phyloP scores from a whole-genome alignment of 2,888 invertebrate species.

The Argyresthia goedartella region DNA sequence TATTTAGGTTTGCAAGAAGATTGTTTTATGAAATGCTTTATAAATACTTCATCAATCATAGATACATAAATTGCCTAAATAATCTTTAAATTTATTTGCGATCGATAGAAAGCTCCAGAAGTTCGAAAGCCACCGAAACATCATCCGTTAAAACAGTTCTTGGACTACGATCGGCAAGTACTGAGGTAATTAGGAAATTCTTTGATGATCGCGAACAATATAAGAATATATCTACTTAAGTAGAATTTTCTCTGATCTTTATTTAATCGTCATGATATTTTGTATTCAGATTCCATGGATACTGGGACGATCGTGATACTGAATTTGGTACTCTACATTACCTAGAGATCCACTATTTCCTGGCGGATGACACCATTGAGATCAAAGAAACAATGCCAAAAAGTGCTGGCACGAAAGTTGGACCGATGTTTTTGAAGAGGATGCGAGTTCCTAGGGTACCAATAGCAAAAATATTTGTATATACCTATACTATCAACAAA shows the following conservation, averaged over 20 bases:
- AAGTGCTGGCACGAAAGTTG: conserved; percentile 79
- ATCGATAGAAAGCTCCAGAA: conserved; percentile 36
- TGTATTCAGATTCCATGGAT: conserved; percentile 81
- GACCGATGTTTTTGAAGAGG: conserved; percentile 77
- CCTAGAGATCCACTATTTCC: conserved; percentile 85
- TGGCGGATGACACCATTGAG: conserved; percentile 91
- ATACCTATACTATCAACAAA: not conserved
- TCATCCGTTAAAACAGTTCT: conserved; percentile 82
- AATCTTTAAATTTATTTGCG: not conserved
- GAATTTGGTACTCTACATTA: conserved; percentile 83
- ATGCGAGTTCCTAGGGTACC: not conserved
- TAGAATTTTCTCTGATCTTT: too few relatives aligned
- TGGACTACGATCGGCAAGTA: conserved; percentile 83
- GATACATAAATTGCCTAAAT: too few relatives aligned
- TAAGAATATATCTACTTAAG: too few relatives aligned
- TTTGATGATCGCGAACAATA: too few relatives aligned
- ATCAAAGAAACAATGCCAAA: conserved; percentile 80
- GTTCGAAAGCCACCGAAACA: conserved; percentile 47
- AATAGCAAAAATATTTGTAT: conserved; percentile 18
- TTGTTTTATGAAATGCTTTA: too few relatives aligned
- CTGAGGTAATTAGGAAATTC: conserved; percentile 33
- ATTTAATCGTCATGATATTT: not conserved
- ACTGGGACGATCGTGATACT: conserved; percentile 89
- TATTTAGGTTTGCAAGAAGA: too few relatives aligned
- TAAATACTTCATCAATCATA: too few relatives aligned